Conservation (phyloP, 2,888 invertebrate species). For the Altica lythri region DNA sequence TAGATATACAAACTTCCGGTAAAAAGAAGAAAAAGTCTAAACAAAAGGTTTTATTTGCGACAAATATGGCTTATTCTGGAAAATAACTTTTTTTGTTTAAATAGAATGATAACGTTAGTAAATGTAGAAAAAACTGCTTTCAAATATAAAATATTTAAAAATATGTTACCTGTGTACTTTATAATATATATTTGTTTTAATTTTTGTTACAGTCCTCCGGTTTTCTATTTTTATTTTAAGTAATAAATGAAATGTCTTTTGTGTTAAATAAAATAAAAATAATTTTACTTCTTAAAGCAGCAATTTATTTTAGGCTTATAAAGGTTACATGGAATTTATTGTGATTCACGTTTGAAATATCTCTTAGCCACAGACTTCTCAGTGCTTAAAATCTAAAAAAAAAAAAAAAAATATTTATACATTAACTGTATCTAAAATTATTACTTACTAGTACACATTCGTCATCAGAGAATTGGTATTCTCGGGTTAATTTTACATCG, state of each 20-base stretch:
- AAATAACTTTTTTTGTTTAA: conserved; percentile 47
- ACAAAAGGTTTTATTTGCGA: conserved; percentile 76
- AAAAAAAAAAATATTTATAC: conserved; percentile 2
- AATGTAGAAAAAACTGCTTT: conserved; percentile 20
- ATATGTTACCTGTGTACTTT: conserved; percentile 10
- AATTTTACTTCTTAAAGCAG: neutral
- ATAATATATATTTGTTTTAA: conserved; percentile 4
- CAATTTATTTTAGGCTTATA: too few relatives aligned
- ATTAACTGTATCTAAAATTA: neutral
- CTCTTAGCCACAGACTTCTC: conserved; percentile 62
- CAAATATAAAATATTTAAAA: conserved; percentile 18
- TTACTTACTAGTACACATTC: conserved; percentile 48
- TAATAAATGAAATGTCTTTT: conserved; percentile 9
- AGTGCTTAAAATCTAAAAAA: conserved; percentile 64
- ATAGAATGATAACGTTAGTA: conserved; percentile 19
- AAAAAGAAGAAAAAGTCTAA: conserved; percentile 79
- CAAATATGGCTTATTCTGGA: conserved; percentile 54
- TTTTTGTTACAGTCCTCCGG: conserved; percentile 8
- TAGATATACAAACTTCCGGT: conserved; percentile 42
- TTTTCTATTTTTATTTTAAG: conserved; percentile 18
- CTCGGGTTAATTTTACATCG: conserved; percentile 53
- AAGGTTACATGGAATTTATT: too few relatives aligned
- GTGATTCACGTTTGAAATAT: conserved; percentile 62
- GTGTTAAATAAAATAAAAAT: conserved; percentile 3
- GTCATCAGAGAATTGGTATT: conserved; percentile 55